A percentile compares a stretch with the other conserved stretches of the same genome.
Conservation (phyloP, 2,888 invertebrate genomes). For the Biston stratarius region DNA sequence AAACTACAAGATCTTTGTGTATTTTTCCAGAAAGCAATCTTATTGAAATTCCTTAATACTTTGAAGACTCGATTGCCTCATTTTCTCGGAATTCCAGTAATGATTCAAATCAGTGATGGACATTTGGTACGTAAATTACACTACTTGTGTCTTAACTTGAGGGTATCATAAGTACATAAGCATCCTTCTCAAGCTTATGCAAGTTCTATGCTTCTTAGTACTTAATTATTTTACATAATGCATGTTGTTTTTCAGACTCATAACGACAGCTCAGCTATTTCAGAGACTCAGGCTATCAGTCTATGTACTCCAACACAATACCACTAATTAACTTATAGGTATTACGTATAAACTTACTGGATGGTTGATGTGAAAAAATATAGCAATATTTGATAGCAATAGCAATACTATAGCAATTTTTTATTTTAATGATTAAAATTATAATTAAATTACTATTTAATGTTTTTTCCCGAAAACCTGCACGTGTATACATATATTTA, state of each 20-base stretch:
- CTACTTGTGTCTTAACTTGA: not conserved
- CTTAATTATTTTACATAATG: too few relatives aligned
- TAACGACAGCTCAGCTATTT: conserved; percentile 43
- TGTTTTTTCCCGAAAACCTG: too few relatives aligned
- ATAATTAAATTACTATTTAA: too few relatives aligned
- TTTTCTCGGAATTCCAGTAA: conserved; percentile 61
- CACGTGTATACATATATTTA: too few relatives aligned
- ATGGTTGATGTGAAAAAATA: too few relatives aligned
- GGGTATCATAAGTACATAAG: not conserved
- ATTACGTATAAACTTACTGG: too few relatives aligned
- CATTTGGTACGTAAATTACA: conserved; percentile 22
- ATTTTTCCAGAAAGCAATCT: conserved; percentile 58
- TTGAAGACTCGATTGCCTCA: conserved; percentile 64
- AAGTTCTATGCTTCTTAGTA: too few relatives aligned
- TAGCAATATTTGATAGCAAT: too few relatives aligned
- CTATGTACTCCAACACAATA: conserved; percentile 76
- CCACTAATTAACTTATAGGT: not conserved
- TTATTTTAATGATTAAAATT: too few relatives aligned
- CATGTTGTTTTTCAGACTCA: conserved; percentile 53
- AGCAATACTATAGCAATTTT: too few relatives aligned
- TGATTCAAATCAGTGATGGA: conserved; percentile 47
- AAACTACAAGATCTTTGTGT: not conserved
- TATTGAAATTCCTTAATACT: conserved; percentile 63
- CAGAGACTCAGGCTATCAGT: conserved; percentile 71
- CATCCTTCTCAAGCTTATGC: too few relatives aligned